Evolutionary conservation across 2,888 invertebrate genomes (phyloP), one percentile per base, ranked within the genome.

Genomic region (Coelopa pilipes): DNA sequence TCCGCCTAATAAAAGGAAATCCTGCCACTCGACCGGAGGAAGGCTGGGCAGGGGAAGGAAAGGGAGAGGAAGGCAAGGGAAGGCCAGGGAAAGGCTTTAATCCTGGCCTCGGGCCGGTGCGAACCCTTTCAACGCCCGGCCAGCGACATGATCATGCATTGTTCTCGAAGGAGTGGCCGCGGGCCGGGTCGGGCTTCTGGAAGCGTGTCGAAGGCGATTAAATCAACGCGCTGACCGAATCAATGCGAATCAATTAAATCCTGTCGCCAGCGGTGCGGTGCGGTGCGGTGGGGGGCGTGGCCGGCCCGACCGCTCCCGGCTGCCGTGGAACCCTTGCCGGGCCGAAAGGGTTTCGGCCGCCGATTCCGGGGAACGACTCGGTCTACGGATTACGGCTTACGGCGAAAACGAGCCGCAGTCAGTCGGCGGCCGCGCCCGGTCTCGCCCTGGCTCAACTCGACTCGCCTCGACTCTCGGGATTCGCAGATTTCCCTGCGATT

Each of bases 1-100:
- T 85, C 84, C 84, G 81, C 80, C 82, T 83, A 85, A 84, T 83
- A 83, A 82, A 84, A 83, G 74, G 67, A 76, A 75, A 74, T 72
- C 53, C 70, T 17, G 53, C 62, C 12, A n/a, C 53, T 53, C 53
- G 53, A 2, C 5, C n/a, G n/a, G 49, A 49, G 49, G 13, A 10
- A 49, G 49, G 13, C 49, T 13, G 49, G 13, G 10, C 49, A 13
- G 13, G 10, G 10, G 49, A 10, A 49, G 10, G 49, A 49, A 49
- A 13, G 53, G 53, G 10, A 53, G n/a, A 13, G 53, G 10, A 53
- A 59, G 57, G 70, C 60, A 66, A 74, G 74, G 34, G 76, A 78
- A 75, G 74, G 75, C 71, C 75, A 68, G 68, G 47, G 49, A 57
- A 74, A 70, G 74, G 50, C 60, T 74, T 69, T 80, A 82, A 83